phyloP scores from a whole-genome alignment of 2,113 vertebrate species.

The Nycticryphes semicollaris region DNA sequence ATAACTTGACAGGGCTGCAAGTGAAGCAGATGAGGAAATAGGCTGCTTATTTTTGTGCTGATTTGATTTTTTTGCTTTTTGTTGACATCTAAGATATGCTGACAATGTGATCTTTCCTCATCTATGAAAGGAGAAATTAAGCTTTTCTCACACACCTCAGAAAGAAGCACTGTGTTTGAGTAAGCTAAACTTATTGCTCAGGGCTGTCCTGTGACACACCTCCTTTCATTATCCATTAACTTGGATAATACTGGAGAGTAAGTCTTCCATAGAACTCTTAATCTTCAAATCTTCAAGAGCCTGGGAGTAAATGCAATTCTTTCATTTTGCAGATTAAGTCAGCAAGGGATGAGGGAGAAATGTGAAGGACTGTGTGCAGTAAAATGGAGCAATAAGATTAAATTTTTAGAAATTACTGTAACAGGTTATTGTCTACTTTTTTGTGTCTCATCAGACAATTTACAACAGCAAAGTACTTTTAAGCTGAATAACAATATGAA shows the following conservation, averaged over 20 bases:
- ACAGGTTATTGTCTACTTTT: background rate
- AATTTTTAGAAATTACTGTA: background rate
- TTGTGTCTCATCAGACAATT: background rate
- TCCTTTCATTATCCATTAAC: background rate
- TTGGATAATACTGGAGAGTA: background rate
- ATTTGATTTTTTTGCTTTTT: slow-evolving; percentile 2
- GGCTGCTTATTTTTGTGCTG: background rate
- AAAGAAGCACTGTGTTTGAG: background rate
- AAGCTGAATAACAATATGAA: background rate
- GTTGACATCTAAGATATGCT: background rate
- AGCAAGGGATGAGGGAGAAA: background rate
- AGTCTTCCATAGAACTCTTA: background rate
- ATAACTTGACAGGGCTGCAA: background rate
- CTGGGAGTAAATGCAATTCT: background rate
- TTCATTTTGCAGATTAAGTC: background rate
- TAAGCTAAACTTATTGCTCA: background rate
- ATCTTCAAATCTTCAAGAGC: background rate
- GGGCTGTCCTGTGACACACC: background rate
- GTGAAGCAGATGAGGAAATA: background rate
- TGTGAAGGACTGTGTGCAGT: background rate
- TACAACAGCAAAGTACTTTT: background rate
- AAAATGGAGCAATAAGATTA: background rate
- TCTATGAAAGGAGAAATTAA: background rate
- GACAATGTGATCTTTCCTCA: background rate
- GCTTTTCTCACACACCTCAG: background rate